phyloP scores from a whole-genome alignment of 2,888 invertebrate genomes.

The Neoitamus cyanurus region DNA sequence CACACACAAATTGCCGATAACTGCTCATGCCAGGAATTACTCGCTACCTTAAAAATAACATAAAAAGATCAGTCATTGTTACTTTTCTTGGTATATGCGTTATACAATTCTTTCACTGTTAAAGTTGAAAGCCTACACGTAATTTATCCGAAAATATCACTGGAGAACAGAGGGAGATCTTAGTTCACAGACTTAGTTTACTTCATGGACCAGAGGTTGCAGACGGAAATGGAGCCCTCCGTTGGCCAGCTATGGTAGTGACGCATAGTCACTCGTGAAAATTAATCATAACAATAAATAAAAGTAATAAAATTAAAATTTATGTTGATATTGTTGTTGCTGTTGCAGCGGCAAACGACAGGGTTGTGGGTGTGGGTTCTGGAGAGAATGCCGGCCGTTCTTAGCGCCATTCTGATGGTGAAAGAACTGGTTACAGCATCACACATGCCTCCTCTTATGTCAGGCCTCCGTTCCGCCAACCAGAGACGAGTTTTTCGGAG shows the following conservation, averaged over 20 bases:
- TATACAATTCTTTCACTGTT: constrained; percentile 25
- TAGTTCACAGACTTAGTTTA: constrained; percentile 33
- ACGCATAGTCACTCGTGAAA: constrained; percentile 24
- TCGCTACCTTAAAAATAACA: constrained; percentile 44
- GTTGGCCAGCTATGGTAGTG: constrained; percentile 32
- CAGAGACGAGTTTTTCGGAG: constrained; percentile 77
- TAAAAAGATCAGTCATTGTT: constrained; percentile 45
- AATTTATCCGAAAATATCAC: constrained; percentile 37
- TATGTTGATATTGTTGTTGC: constrained; percentile 44
- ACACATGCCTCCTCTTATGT: constrained; percentile 59
- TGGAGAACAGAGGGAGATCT: constrained; percentile 46
- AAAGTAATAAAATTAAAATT: constrained; percentile 36
- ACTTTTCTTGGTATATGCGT: constrained; percentile 32
- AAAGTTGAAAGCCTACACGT: neutral
- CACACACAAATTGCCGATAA: constrained; percentile 24
- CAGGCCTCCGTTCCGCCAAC: constrained; percentile 59
- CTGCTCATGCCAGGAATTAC: constrained; percentile 18
- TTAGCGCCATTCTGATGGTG: constrained; percentile 56
- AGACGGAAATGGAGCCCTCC: constrained; percentile 43
- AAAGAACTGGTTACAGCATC: constrained; percentile 58
- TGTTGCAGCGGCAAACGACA: constrained; percentile 45
- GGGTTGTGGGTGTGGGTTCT: neutral
- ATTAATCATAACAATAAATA: constrained; percentile 34
- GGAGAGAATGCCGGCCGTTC: constrained; percentile 49
- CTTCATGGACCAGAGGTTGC: constrained; percentile 40